These are phyloP conservation scores for Drosophila funebris DNA, from an alignment of 1,140 invertebrate genomes.

Conservation along the genomic window DNA sequence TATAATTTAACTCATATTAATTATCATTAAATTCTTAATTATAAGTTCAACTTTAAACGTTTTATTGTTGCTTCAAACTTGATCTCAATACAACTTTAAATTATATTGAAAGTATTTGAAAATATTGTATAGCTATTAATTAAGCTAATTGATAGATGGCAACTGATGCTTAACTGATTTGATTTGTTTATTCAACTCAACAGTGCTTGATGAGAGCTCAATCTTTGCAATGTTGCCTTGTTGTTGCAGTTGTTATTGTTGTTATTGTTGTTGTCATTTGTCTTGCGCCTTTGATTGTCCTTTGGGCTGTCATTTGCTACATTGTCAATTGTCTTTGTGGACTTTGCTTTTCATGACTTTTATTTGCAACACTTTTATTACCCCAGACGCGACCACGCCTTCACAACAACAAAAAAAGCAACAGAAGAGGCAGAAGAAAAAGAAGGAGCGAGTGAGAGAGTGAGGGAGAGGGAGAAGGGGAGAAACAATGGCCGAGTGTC, in stretches of 20 bases:
- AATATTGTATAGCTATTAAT: slow-evolving; percentile 3
- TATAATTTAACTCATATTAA: too few relatives aligned
- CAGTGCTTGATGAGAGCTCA: not conserved
- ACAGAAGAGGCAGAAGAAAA: not conserved
- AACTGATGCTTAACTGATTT: not conserved
- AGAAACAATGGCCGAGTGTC: slow-evolving; percentile 34
- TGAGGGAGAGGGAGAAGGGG: not conserved
- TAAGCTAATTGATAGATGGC: slow-evolving; percentile 2
- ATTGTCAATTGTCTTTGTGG: slow-evolving; percentile 75
- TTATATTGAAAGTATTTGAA: not conserved
- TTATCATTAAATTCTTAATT: too few relatives aligned
- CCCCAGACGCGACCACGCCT: slow-evolving; percentile 54
- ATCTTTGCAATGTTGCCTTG: slow-evolving; percentile 9
- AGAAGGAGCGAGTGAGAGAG: not conserved
- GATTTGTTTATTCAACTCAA: slow-evolving; percentile 14
- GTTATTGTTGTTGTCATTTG: slow-evolving; percentile 2
- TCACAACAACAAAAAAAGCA: not conserved
- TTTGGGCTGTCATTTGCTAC: slow-evolving; percentile 72
- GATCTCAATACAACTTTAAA: too few relatives aligned
- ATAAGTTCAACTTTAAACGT: too few relatives aligned
- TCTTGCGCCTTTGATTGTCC: slow-evolving; percentile 7
- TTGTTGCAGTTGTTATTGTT: not conserved
- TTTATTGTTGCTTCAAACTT: too few relatives aligned
- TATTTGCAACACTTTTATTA: slow-evolving; percentile 71
- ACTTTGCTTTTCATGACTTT: slow-evolving; percentile 66